Percentiles rank a stretch among this genome's conserved stretches.
Evolutionary conservation across 2,888 invertebrate species (phyloP).

Genomic region (Pristionchus maxplancki): DNA sequence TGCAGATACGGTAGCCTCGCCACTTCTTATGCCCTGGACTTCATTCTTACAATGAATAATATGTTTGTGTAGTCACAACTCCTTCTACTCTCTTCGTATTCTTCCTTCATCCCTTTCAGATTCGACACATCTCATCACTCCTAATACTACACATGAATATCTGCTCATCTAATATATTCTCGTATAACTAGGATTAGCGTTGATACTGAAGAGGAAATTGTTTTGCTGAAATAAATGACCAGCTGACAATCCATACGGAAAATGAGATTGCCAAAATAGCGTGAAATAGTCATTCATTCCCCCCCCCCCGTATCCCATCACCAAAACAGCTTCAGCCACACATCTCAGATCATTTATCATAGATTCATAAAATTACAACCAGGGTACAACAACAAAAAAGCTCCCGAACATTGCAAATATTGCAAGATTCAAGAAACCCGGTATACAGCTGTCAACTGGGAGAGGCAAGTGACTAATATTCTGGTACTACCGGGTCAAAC

Average conservation of each 20-base stretch:
- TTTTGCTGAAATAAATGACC: background rate
- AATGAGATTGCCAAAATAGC: background rate
- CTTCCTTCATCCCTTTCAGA: too few relatives aligned
- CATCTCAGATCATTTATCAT: slow-evolving; percentile 22
- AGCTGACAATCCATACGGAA: background rate
- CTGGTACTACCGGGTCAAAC: too few relatives aligned
- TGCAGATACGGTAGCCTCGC: background rate
- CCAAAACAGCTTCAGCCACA: background rate
- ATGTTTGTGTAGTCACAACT: background rate
- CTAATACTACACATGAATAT: background rate
- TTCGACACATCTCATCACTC: background rate
- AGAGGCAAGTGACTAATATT: background rate
- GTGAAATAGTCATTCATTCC: background rate
- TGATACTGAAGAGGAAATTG: background rate
- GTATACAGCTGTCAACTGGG: background rate
- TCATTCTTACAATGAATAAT: background rate
- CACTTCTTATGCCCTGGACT: background rate
- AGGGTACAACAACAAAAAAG: background rate
- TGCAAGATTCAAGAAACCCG: slow-evolving; percentile 1
- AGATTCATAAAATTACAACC: slow-evolving; percentile 2
- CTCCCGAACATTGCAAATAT: background rate
- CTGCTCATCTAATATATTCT: background rate
- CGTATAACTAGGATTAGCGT: background rate
- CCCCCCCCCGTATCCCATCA: background rate
- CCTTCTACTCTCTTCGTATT: background rate